phyloP scores from a whole-genome alignment of 2,797 vertebrate species.

The Neostethus bicornis region DNA sequence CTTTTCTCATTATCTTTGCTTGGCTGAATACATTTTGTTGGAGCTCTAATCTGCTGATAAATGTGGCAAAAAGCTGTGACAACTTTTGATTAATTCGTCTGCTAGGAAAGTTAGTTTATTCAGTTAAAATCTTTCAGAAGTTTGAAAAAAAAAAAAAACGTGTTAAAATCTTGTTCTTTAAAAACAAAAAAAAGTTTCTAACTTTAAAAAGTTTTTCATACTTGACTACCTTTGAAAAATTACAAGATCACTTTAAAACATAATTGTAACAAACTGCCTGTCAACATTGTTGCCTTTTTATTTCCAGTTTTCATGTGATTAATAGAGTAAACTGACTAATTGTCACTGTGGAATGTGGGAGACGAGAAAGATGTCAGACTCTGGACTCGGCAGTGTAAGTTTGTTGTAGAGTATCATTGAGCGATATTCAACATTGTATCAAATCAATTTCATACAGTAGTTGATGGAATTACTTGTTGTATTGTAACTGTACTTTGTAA shows the following conservation, averaged over 20 bases:
- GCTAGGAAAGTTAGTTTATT: background rate
- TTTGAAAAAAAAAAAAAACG: slow-evolving; percentile 4
- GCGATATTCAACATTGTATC: slow-evolving; percentile 37
- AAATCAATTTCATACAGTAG: slow-evolving; percentile 25
- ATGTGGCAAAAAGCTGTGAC: slow-evolving; percentile 40
- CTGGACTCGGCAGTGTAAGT: slow-evolving; percentile 74
- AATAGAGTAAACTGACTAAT: slow-evolving; percentile 7
- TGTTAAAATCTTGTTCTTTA: background rate
- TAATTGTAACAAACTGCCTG: slow-evolving; percentile 13
- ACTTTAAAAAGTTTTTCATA: background rate
- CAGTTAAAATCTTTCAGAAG: slow-evolving; percentile 2
- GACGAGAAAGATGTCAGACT: slow-evolving; percentile 55
- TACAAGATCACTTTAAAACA: background rate
- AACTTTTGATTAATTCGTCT: background rate
- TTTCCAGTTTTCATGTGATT: background rate
- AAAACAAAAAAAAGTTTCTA: background rate
- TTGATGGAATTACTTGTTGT: slow-evolving; percentile 17
- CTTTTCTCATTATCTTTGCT: slow-evolving; percentile 21
- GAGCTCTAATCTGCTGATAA: slow-evolving; percentile 29
- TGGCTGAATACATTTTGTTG: slow-evolving; percentile 8
- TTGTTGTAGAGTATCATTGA: slow-evolving; percentile 51
- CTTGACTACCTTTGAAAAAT: background rate
- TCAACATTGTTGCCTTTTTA: background rate
- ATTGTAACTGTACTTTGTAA: slow-evolving; percentile 10
- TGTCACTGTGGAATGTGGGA: slow-evolving; percentile 70